Evolutionary conservation across 2,888 invertebrate species (phyloP).

Genomic region (Himalopsyche tibetana): DNA sequence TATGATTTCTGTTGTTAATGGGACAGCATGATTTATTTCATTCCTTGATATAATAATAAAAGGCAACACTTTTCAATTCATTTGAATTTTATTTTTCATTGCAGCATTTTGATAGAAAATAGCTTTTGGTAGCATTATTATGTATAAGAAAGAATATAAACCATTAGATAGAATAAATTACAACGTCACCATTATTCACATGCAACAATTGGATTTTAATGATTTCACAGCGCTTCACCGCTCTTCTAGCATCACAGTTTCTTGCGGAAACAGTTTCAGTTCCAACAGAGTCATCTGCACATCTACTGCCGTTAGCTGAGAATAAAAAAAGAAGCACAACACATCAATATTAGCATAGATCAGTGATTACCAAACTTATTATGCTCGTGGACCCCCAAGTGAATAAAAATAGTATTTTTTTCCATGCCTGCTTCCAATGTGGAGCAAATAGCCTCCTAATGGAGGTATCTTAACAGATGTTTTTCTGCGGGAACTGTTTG

Average conservation of each 20-base stretch:
- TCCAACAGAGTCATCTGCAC: conserved; percentile 85
- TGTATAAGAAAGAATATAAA: conserved; percentile 62
- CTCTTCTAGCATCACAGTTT: conserved; percentile 95
- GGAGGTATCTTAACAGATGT: too few species aligned
- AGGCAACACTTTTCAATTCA: conserved; percentile 24
- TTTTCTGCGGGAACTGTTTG: too few species aligned
- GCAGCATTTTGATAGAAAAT: conserved; percentile 62
- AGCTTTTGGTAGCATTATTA: conserved; percentile 59
- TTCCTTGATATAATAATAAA: not conserved
- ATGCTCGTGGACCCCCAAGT: too few species aligned
- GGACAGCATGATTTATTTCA: too few species aligned
- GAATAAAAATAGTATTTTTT: too few species aligned
- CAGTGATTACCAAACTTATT: too few species aligned
- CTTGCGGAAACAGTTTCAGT: conserved; percentile 93
- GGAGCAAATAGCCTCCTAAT: too few species aligned
- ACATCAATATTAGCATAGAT: not conserved
- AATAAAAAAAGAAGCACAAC: conserved; percentile 67
- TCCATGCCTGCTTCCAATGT: too few species aligned
- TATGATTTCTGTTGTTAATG: too few species aligned
- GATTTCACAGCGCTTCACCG: conserved; percentile 75
- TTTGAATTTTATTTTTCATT: conserved; percentile 57
- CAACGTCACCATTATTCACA: conserved; percentile 42
- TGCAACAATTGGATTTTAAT: not conserved
- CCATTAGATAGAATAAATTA: conserved; percentile 57
- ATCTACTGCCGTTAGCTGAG: conserved; percentile 88